Evolutionary conservation across 2,797 vertebrate genomes (phyloP), one percentile per base, ranked within the genome.

Genomic region (Propithecus deckenii): DNA sequence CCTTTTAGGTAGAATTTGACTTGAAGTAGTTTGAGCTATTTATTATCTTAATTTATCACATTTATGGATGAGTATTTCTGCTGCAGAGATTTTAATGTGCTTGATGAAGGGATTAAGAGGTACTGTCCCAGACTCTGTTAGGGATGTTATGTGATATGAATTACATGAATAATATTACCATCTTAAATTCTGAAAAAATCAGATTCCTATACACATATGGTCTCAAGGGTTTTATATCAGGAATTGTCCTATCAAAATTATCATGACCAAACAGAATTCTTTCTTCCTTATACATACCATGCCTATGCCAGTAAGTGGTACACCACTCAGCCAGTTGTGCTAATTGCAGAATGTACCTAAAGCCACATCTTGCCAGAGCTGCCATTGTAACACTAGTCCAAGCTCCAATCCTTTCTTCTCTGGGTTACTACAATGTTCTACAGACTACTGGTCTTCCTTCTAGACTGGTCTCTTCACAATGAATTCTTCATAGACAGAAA

Each of bases 51-150:
- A 72, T 86, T 76, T 63, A 52, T 69, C 41, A 11, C 32, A 63
- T 96, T 90, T 84, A 84, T 79, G 15, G 23, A 80, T 52, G 57
- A 93, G 15, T 76, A 55, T 85, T 93, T 93, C 23, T 89, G 41
- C 48, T 83, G 30, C 11, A 75, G 32, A 74, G 5, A 89, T 55
- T 93, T 93, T 89, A 84, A 89, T 76, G 7, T 57, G 22, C 4
- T 91, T 72, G 22, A 61, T 61, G 79, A 87, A 78, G 9, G 0
- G 4, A 75, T 75, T 85, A 90, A 81, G 5, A 63, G 28, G 84
- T 55, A 48, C 1, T 63, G 12, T 80, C 28, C 22, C 30, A 86
- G 41, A 90, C 14, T 28, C 17, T 87, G 43, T 91, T 90, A 55
- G 14, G 13, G 11, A 57, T 80, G 32, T 55, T 76, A 91, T 43